Percentiles rank a stretch among this genome's conserved stretches.
These are phyloP conservation scores for Coendou prehensilis DNA, from an alignment of 2,797 vertebrate species.

Conservation along the genomic window DNA sequence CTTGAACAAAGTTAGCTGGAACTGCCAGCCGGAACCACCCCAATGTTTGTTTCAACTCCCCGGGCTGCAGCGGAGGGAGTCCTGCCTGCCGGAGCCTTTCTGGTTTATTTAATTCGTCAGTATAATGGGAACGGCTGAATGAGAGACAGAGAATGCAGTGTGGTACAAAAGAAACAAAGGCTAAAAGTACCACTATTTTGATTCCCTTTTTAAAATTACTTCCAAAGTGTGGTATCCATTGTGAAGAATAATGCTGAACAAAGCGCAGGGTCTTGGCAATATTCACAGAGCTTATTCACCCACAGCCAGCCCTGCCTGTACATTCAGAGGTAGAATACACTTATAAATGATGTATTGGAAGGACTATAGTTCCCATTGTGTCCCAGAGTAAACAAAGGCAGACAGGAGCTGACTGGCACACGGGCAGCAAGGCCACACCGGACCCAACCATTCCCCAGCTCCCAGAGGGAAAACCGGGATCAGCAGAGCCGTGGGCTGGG, in stretches of 20 bases:
- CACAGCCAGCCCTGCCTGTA: conserved; percentile 92
- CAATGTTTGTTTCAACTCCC: conserved; percentile 90
- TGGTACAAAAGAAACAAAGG: conserved; percentile 96
- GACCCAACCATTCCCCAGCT: conserved; percentile 89
- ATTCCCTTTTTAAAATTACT: conserved; percentile 99
- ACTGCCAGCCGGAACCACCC: conserved; percentile 85
- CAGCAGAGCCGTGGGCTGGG: not conserved
- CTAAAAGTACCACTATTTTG: conserved; percentile 99
- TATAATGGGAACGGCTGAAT: conserved; percentile 97
- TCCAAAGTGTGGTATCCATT: conserved; percentile 99
- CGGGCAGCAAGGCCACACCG: conserved; percentile 91
- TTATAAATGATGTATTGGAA: conserved; percentile 94
- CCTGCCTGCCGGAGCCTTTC: conserved; percentile 91
- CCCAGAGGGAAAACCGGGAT: conserved; percentile 71
- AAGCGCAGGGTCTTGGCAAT: conserved; percentile 96
- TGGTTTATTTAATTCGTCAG: conserved; percentile 99
- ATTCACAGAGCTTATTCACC: conserved; percentile 95
- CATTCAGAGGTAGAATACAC: conserved; percentile 94
- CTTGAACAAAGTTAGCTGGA: conserved; percentile 85
- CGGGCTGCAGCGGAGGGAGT: conserved; percentile 88
- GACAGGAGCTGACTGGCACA: conserved; percentile 95
- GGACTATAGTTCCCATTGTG: conserved; percentile 96
- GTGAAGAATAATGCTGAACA: conserved; percentile 97
- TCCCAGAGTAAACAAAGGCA: conserved; percentile 97
- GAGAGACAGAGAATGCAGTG: conserved; percentile 94